Percentiles rank a stretch among this genome's conserved stretches.
These are phyloP conservation scores for Salticus scenicus DNA, from an alignment of 2,888 invertebrate genomes.

Conservation along the genomic window DNA sequence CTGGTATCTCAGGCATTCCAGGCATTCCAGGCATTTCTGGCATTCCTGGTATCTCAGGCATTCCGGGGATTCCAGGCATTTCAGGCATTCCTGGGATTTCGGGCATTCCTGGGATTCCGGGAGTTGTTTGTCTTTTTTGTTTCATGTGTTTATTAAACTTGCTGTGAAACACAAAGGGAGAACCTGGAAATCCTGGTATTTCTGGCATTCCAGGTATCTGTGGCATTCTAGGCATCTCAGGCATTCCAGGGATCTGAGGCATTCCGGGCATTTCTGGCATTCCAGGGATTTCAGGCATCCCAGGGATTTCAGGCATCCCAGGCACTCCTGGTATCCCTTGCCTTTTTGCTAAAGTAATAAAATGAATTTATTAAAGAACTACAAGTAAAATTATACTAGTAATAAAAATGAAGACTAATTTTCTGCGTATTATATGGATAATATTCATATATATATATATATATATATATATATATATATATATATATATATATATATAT, in stretches of 20 bases:
- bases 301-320: constrained; percentile 28
- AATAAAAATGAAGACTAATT: too few species aligned
- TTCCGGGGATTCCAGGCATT: constrained; percentile 3
- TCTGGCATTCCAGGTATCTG: constrained; percentile 32
- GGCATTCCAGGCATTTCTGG: constrained; percentile 14
- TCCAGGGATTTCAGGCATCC: constrained; percentile 28
- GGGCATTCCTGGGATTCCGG: constrained; percentile 50
- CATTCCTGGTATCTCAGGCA: neutral
- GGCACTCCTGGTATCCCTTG: constrained; percentile 43
- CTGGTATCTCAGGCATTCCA: constrained; percentile 42
- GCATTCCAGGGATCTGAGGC: too few species aligned
- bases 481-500: too few species aligned
- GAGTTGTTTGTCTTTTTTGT: constrained; percentile 26
- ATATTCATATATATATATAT: too few species aligned
- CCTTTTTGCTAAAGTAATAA: too few species aligned
- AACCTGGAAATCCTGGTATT: constrained; percentile 11
- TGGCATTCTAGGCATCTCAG: constrained; percentile 26
- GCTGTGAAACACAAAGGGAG: neutral
- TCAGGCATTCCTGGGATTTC: constrained; percentile 42
- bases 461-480: too few species aligned
- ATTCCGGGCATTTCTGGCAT: constrained; percentile 28
- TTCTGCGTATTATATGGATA: too few species aligned
- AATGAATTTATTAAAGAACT: too few species aligned
- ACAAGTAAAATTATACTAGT: too few species aligned
- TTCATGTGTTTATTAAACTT: neutral